Base-by-base conservation (phyloP, 2,113 vertebrate species). In the Circaetus cinerascens region DNA sequence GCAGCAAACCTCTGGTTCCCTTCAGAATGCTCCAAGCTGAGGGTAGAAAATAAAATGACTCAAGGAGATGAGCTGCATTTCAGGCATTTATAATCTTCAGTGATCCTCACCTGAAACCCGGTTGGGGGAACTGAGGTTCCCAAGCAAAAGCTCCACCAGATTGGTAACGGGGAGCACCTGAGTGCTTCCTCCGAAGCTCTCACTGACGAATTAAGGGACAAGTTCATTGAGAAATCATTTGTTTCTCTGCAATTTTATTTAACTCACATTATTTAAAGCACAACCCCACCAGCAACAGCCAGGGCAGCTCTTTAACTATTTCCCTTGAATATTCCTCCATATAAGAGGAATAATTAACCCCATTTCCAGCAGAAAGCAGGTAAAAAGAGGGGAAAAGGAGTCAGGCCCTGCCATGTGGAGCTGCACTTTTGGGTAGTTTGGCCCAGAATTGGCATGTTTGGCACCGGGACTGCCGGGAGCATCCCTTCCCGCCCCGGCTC, bases 31-130 rank as follows among this genome's bases (percentile, higher is more conserved):
- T 82, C 67, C 21, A 5, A 25, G 50, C 23, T 13, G 46, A 62
- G 20, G 11, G 21, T 1, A 67, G 40, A 17, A 51, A 18, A 48
- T 0, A 2, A 34, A 66, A 30, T 0, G 0, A 6, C 26, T 20
- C 3, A 7, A 83, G 50, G n/a, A 55, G 5, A 8, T 0, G 4
- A 77, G 7, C n/a, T 34, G 66, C 9, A 22, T 43, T 56, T 72
- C 7, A 14, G 86, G n/a, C 5, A 3, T 88, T 92, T 81, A 10
- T 26, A 43, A 66, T 1, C 79, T 30, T 11, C 53, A n/a, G 13
- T 0, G 0, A 48, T 8, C 53, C 71, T 57, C 2, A 25, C 51
- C 75, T 36, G 41, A 10, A 38, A 14, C 15, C 34, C 4, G 34
- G 2, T 0, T 3, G 16, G 48, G 51, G 40, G 12, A 75, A 23